Conservation (phyloP, 2,888 invertebrate genomes). For the Petrolisthes manimaculis region DNA sequence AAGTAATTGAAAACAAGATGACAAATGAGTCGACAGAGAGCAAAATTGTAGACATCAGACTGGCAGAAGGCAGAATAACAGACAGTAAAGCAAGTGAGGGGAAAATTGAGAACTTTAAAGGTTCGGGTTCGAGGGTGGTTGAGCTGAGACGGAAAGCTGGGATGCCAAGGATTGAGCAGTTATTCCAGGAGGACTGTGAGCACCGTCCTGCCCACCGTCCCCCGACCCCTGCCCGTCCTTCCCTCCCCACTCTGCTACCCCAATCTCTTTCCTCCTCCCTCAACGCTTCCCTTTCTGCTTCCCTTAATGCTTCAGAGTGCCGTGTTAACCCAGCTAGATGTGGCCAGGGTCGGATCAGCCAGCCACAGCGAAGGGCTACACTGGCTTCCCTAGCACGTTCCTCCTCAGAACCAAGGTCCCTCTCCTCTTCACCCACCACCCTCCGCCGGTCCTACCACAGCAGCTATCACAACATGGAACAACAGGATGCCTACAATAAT, state of each 20-base stretch:
- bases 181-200: conserved; percentile 57
- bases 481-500: conserved; percentile 20
- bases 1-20: neutral
- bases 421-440: conserved; percentile 15
- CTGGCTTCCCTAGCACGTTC: conserved; percentile 36
- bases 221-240: conserved; percentile 64
- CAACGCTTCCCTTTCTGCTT: conserved; percentile 39
- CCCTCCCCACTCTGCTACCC: conserved; percentile 59
- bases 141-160: conserved; percentile 22
- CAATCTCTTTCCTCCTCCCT: conserved; percentile 36
- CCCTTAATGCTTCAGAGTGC: no score
- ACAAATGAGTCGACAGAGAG: conserved; percentile 4
- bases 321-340: no score
- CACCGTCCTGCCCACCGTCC: conserved; percentile 56
- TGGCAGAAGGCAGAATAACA: neutral
- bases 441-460: conserved; percentile 11
- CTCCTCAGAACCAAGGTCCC: conserved; percentile 53
- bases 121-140: neutral
- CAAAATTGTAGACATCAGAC: neutral
- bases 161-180: conserved; percentile 36
- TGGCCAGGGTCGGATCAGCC: neutral
- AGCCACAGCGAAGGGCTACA: conserved; percentile 22
- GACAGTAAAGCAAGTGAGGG: conserved; percentile 22
- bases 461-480: neutral
- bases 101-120: conserved; percentile 20